These are phyloP conservation scores for Tinea trinotella DNA, from an alignment of 2,888 invertebrate genomes.

Conservation along the genomic window DNA sequence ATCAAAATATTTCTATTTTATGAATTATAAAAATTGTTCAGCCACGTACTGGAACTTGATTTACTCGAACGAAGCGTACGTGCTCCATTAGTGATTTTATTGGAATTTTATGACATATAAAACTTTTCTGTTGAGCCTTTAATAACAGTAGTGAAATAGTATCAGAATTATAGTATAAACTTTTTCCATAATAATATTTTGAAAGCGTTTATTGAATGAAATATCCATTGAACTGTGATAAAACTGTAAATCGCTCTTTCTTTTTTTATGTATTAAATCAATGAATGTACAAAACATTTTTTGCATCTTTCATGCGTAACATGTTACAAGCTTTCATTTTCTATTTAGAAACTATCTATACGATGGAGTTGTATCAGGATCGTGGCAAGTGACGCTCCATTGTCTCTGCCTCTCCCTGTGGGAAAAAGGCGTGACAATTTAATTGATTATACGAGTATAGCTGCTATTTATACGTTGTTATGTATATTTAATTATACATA, in stretches of 20 bases:
- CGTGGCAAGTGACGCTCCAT: too few species aligned
- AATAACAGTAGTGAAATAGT: background rate
- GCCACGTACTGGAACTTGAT: constrained; percentile 17
- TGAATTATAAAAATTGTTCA: constrained; percentile 17
- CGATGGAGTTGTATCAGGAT: too few species aligned
- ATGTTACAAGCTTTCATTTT: too few species aligned
- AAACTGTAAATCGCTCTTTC: background rate
- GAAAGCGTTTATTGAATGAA: background rate
- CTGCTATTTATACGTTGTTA: too few species aligned
- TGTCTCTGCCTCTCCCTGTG: too few species aligned
- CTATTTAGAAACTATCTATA: too few species aligned
- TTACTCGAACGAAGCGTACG: constrained; percentile 12
- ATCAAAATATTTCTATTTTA: constrained; percentile 18
- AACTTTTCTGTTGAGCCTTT: constrained; percentile 12
- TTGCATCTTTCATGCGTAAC: background rate
- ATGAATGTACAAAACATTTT: background rate
- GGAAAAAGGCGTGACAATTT: too few species aligned
- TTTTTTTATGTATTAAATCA: background rate
- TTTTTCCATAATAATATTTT: background rate
- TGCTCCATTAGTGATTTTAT: constrained; percentile 9
- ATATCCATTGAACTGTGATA: background rate
- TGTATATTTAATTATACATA: too few species aligned
- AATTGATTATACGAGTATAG: too few species aligned
- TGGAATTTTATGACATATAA: constrained; percentile 14
- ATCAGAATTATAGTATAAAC: background rate